A percentile compares a stretch with the other conserved stretches of the same genome.
These are phyloP conservation scores for Trilocha varians DNA, from an alignment of 2,888 invertebrate species.

Conservation along the genomic window DNA sequence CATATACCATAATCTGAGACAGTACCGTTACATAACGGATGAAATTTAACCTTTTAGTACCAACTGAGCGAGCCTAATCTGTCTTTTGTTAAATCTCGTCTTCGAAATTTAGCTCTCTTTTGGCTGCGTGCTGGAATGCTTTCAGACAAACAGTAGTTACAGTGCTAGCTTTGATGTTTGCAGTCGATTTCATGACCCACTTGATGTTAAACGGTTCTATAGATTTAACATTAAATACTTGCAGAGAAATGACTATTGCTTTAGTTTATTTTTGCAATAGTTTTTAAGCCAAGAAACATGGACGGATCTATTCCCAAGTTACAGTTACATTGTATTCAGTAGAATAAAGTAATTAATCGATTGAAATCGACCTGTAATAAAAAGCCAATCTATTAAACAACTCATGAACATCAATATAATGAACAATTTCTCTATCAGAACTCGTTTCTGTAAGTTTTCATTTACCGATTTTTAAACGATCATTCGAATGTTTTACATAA, in stretches of 20 bases:
- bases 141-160: neutral
- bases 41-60: constrained; percentile 35
- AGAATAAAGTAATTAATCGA: too few relatives aligned
- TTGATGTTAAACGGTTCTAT: too few relatives aligned
- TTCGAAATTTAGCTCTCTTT: neutral
- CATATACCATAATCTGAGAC: neutral
- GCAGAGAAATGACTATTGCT: too few relatives aligned
- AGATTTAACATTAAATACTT: too few relatives aligned
- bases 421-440: neutral
- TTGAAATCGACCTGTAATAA: too few relatives aligned
- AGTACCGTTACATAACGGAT: constrained; percentile 46
- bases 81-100: constrained; percentile 7
- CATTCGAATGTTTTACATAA: neutral
- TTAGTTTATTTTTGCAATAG: too few relatives aligned
- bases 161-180: too few relatives aligned
- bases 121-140: neutral
- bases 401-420: neutral
- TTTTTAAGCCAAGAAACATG: too few relatives aligned
- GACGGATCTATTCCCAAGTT: too few relatives aligned
- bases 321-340: too few relatives aligned
- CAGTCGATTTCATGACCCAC: too few relatives aligned
- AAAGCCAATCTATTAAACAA: too few relatives aligned
- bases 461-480: neutral
- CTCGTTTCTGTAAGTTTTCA: neutral
- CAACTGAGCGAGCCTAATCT: constrained; percentile 23